Evolutionary conservation across 2,797 vertebrate genomes (phyloP), one percentile per base, ranked within the genome.

Genomic region (Eutrigla gurnardus): DNA sequence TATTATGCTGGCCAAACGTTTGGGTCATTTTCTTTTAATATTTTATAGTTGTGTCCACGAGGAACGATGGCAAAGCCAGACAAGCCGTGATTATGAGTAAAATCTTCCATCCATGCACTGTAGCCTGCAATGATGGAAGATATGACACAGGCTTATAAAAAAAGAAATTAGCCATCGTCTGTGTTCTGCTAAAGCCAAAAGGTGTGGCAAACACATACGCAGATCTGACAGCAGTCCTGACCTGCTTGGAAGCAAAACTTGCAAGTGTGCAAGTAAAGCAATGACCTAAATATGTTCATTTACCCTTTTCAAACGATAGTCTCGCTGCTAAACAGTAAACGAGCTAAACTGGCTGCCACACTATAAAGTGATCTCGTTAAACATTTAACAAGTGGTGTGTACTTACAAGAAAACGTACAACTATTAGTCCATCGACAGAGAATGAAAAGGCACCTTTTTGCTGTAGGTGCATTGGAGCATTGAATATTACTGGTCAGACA

Each of bases 51-150:
- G 15, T 68, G 50, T 57, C 33, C 77, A 55, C 52, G 67, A 57
- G 67, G 46, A 61, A 76, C 1, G 10, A 25, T 17, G 32, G 54
- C 53, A 50, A 39, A 78, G 76, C 61, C 82, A 80, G 59, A 71
- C 50, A 32, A 70, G 64, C 50, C 65, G 62, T 11, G 15, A 72
- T 61, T 67, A 53, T 81, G 68, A 83, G 39, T 55, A 70, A 83
- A 83, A 73, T 61, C 46, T 81, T 88, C 62, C 76, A 84, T 49
- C 42, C 32, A 50, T 63, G 60, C 43, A 35, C 35, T 15, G 13
- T 63, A 66, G 46, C 17, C 52, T 58, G 74, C 61, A 35, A 59
- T 49, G 43, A 60, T 42, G 53, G 36, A 74, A 54, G 68, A 64
- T 52, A 63, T 73, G 65, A 77, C 65, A 73, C 60, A 57, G 54